phyloP scores from a whole-genome alignment of 2,797 vertebrate species.

The Eulemur albifrons region DNA sequence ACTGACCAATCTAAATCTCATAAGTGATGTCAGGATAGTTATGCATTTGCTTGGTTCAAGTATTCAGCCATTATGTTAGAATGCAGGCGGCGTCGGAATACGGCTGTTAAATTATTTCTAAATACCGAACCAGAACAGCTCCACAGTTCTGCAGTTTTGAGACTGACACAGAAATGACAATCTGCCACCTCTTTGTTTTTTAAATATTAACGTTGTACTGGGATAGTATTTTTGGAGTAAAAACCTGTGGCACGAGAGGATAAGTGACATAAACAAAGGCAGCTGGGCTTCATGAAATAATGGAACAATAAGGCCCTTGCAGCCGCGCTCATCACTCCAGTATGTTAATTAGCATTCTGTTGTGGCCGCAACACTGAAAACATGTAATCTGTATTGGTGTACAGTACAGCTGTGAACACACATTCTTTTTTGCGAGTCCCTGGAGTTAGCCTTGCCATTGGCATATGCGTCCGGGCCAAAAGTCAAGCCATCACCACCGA shows the following conservation, averaged over 20 bases:
- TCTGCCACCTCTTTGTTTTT: slow-evolving; percentile 91
- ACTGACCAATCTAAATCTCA: slow-evolving; percentile 92
- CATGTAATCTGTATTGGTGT: slow-evolving; percentile 91
- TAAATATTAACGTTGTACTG: slow-evolving; percentile 90
- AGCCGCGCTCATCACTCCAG: slow-evolving; percentile 89
- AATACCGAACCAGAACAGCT: slow-evolving; percentile 89
- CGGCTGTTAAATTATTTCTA: slow-evolving; percentile 91
- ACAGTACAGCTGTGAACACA: slow-evolving; percentile 91
- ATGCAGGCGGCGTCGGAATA: slow-evolving; percentile 87
- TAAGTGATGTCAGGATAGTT: slow-evolving; percentile 91
- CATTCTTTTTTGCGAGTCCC: slow-evolving; percentile 89
- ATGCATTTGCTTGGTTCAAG: slow-evolving; percentile 88
- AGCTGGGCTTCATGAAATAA: slow-evolving; percentile 91
- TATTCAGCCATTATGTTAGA: slow-evolving; percentile 88
- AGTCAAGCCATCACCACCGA: slow-evolving; percentile 85
- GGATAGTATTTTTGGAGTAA: slow-evolving; percentile 90
- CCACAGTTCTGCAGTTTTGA: slow-evolving; percentile 88
- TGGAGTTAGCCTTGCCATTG: slow-evolving; percentile 87
- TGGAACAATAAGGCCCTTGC: slow-evolving; percentile 91
- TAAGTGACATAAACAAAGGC: slow-evolving; percentile 91
- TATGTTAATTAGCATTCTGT: slow-evolving; percentile 92
- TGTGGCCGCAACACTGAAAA: slow-evolving; percentile 90
- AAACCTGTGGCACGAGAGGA: slow-evolving; percentile 90
- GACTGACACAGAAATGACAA: slow-evolving; percentile 89
- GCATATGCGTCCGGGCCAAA: slow-evolving; percentile 89